Percentiles rank a stretch among this genome's conserved stretches.
Conservation (phyloP, 2,797 vertebrate species). For the Notolepis coatsorum region DNA sequence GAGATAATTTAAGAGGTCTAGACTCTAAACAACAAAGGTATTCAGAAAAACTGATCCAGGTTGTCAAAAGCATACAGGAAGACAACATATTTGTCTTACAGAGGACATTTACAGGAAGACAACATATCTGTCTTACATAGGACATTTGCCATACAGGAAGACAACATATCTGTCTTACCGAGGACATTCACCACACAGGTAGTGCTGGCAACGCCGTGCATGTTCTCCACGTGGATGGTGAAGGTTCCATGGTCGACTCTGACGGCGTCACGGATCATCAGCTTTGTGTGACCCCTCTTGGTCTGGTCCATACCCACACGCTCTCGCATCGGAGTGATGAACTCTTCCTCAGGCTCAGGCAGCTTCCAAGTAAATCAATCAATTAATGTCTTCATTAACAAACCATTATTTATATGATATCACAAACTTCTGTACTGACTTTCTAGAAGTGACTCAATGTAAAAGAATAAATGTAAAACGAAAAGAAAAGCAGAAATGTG, state of each 20-base stretch:
- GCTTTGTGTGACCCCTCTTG: conserved; percentile 84
- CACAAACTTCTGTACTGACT: not conserved
- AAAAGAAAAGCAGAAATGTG: too few species aligned
- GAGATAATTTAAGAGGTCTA: not conserved
- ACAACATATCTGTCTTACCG: conserved; percentile 77
- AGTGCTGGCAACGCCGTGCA: conserved; percentile 90
- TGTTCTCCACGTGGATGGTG: conserved; percentile 93
- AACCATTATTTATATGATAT: not conserved
- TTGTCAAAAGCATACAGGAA: not conserved
- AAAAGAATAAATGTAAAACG: too few species aligned
- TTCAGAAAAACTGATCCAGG: not conserved
- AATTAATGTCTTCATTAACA: not conserved
- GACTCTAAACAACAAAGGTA: not conserved
- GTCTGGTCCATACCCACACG: conserved; percentile 91
- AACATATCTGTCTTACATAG: conserved; percentile 82
- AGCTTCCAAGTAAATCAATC: conserved; percentile 53
- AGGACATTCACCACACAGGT: conserved; percentile 92
- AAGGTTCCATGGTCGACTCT: conserved; percentile 90
- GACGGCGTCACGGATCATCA: conserved; percentile 90
- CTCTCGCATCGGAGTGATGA: conserved; percentile 86
- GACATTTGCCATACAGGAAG: conserved; percentile 76
- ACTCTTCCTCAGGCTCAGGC: conserved; percentile 87
- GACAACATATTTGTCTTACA: conserved; percentile 77
- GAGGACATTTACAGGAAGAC: conserved; percentile 86
- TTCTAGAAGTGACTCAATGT: too few species aligned